These are phyloP conservation scores for Colletes gigas DNA, from an alignment of 1,140 invertebrate species.

Conservation along the genomic window DNA sequence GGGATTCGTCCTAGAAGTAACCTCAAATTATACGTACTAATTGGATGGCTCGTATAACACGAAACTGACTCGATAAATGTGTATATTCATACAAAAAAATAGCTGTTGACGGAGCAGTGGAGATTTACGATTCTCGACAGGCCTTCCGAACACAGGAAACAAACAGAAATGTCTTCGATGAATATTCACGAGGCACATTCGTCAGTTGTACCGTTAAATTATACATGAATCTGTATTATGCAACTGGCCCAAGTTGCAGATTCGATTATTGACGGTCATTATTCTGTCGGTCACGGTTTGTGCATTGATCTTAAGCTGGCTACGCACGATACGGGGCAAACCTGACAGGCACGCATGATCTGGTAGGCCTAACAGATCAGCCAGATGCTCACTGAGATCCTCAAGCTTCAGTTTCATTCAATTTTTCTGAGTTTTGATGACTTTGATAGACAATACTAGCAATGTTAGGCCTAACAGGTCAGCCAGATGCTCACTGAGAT, in stretches of 20 bases:
- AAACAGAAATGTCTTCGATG: not conserved
- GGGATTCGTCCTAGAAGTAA: constrained; percentile 35
- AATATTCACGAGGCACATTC: too few relatives aligned
- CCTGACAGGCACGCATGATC: too few relatives aligned
- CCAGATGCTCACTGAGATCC: too few relatives aligned
- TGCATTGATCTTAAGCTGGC: too few relatives aligned
- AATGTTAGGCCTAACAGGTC: too few relatives aligned
- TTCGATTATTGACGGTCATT: not conserved
- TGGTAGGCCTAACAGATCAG: too few relatives aligned
- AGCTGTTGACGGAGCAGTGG: constrained; percentile 7
- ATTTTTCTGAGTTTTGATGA: too few relatives aligned
- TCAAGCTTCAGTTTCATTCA: too few relatives aligned
- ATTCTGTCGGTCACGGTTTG: not conserved
- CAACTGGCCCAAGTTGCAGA: too few relatives aligned
- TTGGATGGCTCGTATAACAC: constrained; percentile 25
- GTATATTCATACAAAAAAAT: constrained; percentile 29
- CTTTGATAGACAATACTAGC: too few relatives aligned
- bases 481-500: too few relatives aligned
- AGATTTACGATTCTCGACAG: constrained; percentile 1
- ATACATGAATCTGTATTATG: not conserved
- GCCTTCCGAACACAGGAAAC: not conserved
- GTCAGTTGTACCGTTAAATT: not conserved
- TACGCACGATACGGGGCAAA: too few relatives aligned
- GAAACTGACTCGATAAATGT: not conserved
- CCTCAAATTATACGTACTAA: constrained; percentile 46